These are phyloP conservation scores for Thysanoteuthis rhombus DNA, from an alignment of 2,888 invertebrate species.

Conservation along the genomic window DNA sequence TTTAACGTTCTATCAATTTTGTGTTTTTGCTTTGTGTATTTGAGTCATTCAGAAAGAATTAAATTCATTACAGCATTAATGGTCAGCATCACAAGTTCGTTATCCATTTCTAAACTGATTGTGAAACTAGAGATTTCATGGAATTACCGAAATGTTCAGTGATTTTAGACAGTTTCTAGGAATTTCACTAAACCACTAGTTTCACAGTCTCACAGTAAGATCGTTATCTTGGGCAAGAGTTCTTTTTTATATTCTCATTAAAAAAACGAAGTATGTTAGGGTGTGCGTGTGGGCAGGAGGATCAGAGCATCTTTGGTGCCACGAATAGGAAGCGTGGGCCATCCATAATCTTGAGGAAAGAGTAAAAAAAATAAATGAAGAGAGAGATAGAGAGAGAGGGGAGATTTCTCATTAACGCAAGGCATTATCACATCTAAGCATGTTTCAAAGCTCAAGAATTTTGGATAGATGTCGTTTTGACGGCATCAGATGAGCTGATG, in stretches of 20 bases:
- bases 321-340: not conserved
- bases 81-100: too few species aligned
- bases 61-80: too few species aligned
- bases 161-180: too few species aligned
- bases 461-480: not conserved
- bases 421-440: slow-evolving; percentile 12
- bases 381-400: not conserved
- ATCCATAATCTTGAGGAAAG: not conserved
- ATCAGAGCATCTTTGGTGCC: not conserved
- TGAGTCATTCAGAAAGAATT: too few species aligned
- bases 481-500: not conserved
- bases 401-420: not conserved
- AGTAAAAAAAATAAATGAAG: not conserved
- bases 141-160: too few species aligned
- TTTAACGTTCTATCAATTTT: too few species aligned
- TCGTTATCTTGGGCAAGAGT: not conserved
- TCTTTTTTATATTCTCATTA: not conserved
- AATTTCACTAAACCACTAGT: too few species aligned
- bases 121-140: too few species aligned
- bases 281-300: not conserved
- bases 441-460: slow-evolving; percentile 12
- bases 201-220: too few species aligned
- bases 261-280: not conserved
- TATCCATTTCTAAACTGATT: too few species aligned
- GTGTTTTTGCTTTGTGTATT: too few species aligned